Evolutionary conservation across 2,113 vertebrate species (phyloP).

Genomic region (Scophthalmus maximus): DNA sequence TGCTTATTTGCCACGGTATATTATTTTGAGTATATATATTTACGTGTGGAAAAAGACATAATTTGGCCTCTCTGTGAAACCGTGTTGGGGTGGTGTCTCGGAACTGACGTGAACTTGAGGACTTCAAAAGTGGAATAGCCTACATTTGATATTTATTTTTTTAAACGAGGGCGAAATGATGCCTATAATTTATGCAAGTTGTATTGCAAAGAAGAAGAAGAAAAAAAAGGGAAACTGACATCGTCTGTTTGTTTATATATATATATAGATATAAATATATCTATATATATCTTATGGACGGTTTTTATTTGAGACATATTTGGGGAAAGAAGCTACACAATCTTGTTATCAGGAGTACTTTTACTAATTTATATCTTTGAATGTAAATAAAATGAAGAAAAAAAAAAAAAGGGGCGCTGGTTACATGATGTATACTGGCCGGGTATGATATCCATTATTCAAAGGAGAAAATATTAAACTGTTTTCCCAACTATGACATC

Average conservation of each 20-base stretch:
- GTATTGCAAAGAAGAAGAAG: conserved; percentile 89
- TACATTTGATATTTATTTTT: conserved; percentile 99
- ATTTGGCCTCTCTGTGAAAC: conserved; percentile 87
- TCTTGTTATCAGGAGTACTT: conserved; percentile 96
- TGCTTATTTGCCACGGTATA: conserved; percentile 95
- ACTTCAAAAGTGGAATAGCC: conserved; percentile 93
- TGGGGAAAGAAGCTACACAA: conserved; percentile 86
- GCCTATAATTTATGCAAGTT: conserved; percentile 99
- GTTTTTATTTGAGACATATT: conserved; percentile 97
- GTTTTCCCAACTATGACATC: conserved; percentile 74
- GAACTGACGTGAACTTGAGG: conserved; percentile 90
- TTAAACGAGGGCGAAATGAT: conserved; percentile 90
- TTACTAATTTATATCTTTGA: conserved; percentile 99
- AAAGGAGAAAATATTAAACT: conserved; percentile 80
- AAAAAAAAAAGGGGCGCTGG: conserved; percentile 91
- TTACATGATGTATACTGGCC: conserved; percentile 84
- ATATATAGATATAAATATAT: conserved; percentile 93
- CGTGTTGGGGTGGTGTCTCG: conserved; percentile 84
- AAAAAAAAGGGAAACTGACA: conserved; percentile 87
- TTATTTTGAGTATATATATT: conserved; percentile 81
- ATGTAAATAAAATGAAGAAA: conserved; percentile 95
- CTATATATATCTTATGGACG: conserved; percentile 85
- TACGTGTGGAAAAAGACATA: conserved; percentile 83
- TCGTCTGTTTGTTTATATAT: conserved; percentile 91
- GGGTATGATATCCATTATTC: conserved; percentile 79